Evolutionary conservation across 1,140 invertebrate genomes (phyloP).

Genomic region (Luehdorfia chinensis): DNA sequence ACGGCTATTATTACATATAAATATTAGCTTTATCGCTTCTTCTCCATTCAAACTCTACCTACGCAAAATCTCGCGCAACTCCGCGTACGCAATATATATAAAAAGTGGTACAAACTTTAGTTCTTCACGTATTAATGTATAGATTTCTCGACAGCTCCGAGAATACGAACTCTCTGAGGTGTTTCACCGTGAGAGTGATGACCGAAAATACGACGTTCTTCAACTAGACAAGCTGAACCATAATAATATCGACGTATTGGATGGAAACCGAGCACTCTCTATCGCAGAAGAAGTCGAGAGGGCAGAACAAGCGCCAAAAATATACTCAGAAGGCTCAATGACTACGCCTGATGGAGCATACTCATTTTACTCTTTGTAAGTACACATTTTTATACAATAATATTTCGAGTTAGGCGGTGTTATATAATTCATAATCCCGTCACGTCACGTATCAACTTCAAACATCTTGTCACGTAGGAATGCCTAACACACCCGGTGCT

Average conservation of each 20-base stretch:
- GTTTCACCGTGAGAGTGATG: slow-evolving; percentile 88
- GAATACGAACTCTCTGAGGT: slow-evolving; percentile 92
- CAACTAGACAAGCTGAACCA: slow-evolving; percentile 81
- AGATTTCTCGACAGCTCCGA: slow-evolving; percentile 80
- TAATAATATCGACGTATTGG: slow-evolving; percentile 79
- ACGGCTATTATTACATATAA: no score
- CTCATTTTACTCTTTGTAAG: slow-evolving; percentile 64
- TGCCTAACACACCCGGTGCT: no score
- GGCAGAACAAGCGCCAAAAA: slow-evolving; percentile 78
- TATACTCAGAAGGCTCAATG: slow-evolving; percentile 57
- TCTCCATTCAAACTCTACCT: no score
- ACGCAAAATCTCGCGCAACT: no score
- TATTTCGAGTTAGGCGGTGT: neutral
- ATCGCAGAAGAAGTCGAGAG: slow-evolving; percentile 87
- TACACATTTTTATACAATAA: slow-evolving; percentile 9
- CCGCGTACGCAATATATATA: no score
- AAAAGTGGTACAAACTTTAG: no score
- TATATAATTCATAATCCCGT: slow-evolving; percentile 7
- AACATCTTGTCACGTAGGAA: no score
- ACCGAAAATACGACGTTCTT: slow-evolving; percentile 86
- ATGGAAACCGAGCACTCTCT: slow-evolving; percentile 87
- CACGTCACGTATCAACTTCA: no score
- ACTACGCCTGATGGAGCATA: slow-evolving; percentile 68
- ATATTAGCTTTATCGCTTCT: no score
- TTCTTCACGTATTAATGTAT: no score